Base-by-base conservation (phyloP, 2,888 invertebrate genomes). In the Neoascia interrupta region DNA sequence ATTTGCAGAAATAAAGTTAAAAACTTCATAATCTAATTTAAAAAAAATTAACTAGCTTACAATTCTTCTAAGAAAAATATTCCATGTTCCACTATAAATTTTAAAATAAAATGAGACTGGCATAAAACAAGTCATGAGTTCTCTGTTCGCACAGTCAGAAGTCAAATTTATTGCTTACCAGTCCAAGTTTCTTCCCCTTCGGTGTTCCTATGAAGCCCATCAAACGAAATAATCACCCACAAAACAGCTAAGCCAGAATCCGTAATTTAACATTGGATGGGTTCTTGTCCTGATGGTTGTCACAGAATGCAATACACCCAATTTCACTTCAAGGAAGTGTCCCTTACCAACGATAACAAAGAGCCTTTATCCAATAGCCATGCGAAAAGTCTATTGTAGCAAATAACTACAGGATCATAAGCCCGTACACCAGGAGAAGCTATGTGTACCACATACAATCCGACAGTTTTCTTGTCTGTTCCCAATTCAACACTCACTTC, bases 151-250 rank as follows among this genome's bases (percentile, higher is more conserved):
- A n/a, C n/a, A n/a, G n/a, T n/a, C n/a, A n/a, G n/a, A n/a, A n/a
- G n/a, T n/a, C n/a, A n/a, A n/a, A n/a, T n/a, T n/a, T n/a, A n/a
- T n/a, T n/a, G n/a, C n/a, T n/a, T n/a, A n/a, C n/a, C n/a, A n/a
- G n/a, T n/a, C n/a, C n/a, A 61, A 61, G 66, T 73, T 56, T 23
- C 79, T 68, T 73, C 73, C 79, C 66, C 41, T 79, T 73, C 39
- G 54, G 13, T 79, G 79, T 79, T 54, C 66, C 2, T 31, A n/a
- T n/a, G n/a, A n/a, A 43, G 16, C 18, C 28, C 41, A 79, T 79
- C 73, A 66, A 73, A 68, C 61, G 43, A 73, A 79, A 76, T 66
- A 54, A 49, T 60, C 31, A 31, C 43, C 41, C 13, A 56, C 51
- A 53, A 51, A 64, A 60, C 54, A 72, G 34, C 31, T 47, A 54